These are phyloP conservation scores for Astyanax mexicanus DNA, from an alignment of 2,797 vertebrate species.

Conservation along the genomic window DNA sequence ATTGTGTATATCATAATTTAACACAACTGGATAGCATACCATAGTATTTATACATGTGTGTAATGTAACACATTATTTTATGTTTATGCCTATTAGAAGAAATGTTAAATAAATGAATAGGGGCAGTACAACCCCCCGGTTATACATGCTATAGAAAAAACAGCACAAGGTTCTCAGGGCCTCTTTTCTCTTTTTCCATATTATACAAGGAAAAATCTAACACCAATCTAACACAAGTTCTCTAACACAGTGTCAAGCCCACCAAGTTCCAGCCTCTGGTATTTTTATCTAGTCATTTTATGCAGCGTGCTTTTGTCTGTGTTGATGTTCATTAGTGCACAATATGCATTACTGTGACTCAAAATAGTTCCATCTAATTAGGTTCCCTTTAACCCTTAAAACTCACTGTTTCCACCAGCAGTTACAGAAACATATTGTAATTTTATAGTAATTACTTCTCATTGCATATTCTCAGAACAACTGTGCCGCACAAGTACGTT, in stretches of 20 bases:
- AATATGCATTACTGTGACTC: conserved; percentile 32
- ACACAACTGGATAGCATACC: neutral
- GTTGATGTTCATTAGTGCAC: conserved; percentile 45
- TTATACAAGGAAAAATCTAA: no score
- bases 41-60: no score
- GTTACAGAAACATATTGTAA: neutral
- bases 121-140: no score
- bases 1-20: neutral
- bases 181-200: no score
- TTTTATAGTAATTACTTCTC: neutral
- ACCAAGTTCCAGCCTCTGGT: neutral
- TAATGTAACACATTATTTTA: no score
- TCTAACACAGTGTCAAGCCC: conserved; percentile 3
- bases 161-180: neutral
- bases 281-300: conserved; percentile 7
- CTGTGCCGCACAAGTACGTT: no score
- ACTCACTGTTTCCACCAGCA: neutral
- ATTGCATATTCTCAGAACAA: neutral
- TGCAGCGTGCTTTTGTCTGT: conserved; percentile 23
- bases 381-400: conserved; percentile 1
- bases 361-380: conserved; percentile 39
- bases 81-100: no score
- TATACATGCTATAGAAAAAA: no score
- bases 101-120: no score
- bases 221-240: no score